phyloP scores from a whole-genome alignment of 2,888 invertebrate genomes.

The Pimpla rufipes region DNA sequence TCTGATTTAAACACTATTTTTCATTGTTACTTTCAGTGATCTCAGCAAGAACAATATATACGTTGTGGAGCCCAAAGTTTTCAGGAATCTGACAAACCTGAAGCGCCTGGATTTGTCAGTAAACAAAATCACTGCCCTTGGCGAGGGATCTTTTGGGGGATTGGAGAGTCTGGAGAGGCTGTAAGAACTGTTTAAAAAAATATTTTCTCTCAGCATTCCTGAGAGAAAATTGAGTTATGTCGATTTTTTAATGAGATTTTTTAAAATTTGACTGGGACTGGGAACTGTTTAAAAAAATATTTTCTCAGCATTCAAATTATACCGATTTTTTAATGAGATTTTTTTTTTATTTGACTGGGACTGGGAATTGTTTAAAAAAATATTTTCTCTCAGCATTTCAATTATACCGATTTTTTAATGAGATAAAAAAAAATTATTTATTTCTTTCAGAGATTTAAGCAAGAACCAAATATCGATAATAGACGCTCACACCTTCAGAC shows the following conservation, averaged over 20 bases:
- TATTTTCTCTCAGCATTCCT: slow-evolving; percentile 42
- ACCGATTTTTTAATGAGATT: too few relatives aligned
- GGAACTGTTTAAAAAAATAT: too few relatives aligned
- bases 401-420: too few relatives aligned
- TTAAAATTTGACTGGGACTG: too few relatives aligned
- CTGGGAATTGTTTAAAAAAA: too few relatives aligned
- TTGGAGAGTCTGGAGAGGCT: slow-evolving; percentile 90
- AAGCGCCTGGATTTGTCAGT: slow-evolving; percentile 89
- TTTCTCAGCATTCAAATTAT: too few relatives aligned
- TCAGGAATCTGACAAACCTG: slow-evolving; percentile 82
- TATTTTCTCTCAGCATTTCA: too few relatives aligned
- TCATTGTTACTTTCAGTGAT: slow-evolving; percentile 86
- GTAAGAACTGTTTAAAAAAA: slow-evolving; percentile 86
- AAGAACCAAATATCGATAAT: slow-evolving; percentile 92
- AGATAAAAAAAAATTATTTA: too few relatives aligned
- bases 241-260: too few relatives aligned
- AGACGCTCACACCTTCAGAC: slow-evolving; percentile 91
- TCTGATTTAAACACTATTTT: background rate
- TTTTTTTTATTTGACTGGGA: too few relatives aligned
- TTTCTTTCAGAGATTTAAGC: slow-evolving; percentile 91
- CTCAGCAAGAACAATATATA: slow-evolving; percentile 89
- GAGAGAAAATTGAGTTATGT: too few relatives aligned
- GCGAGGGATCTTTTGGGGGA: slow-evolving; percentile 90
- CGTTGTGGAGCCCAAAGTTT: slow-evolving; percentile 84
- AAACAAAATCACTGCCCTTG: slow-evolving; percentile 90